Evolutionary conservation across 2,888 invertebrate genomes (phyloP), one percentile per base, ranked within the genome.

Genomic region (Protonemura montana): DNA sequence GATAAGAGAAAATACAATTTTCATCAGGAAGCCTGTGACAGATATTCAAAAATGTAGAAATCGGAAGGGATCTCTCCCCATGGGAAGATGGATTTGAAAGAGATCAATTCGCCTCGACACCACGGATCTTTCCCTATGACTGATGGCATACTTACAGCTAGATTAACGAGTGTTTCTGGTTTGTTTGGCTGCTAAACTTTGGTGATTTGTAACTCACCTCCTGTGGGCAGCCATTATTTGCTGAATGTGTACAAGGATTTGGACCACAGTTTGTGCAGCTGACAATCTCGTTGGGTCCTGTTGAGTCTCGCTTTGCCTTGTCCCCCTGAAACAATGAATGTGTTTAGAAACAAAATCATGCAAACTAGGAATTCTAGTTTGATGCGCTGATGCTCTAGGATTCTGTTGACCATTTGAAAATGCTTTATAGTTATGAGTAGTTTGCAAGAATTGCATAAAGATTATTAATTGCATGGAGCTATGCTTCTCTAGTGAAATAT

Each of bases 141-240:
- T n/a, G n/a, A n/a, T n/a, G n/a, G n/a, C n/a, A n/a, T n/a, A n/a
- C n/a, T n/a, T n/a, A n/a, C n/a, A n/a, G n/a, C n/a, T n/a, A n/a
- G n/a, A n/a, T n/a, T n/a, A n/a, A n/a, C n/a, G n/a, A n/a, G n/a
- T n/a, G n/a, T n/a, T n/a, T n/a, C n/a, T n/a, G n/a, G n/a, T n/a
- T n/a, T n/a, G n/a, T n/a, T n/a, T n/a, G n/a, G n/a, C n/a, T n/a
- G n/a, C n/a, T n/a, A n/a, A n/a, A n/a, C n/a, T n/a, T n/a, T n/a
- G n/a, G n/a, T n/a, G n/a, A n/a, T n/a, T n/a, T n/a, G n/a, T n/a
- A 21, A 29, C 81, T 81, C 87, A 96, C 97, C 95, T 97, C 97
- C 88, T 96, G 93, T 87, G 96, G 96, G 90, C 97, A 97, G 90
- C 97, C 97, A 91, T 97, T 97, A 91, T 96, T 97, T 87, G 96